Evolutionary conservation across 2,113 vertebrate species (phyloP).

Genomic region (Hemichromis elongatus): DNA sequence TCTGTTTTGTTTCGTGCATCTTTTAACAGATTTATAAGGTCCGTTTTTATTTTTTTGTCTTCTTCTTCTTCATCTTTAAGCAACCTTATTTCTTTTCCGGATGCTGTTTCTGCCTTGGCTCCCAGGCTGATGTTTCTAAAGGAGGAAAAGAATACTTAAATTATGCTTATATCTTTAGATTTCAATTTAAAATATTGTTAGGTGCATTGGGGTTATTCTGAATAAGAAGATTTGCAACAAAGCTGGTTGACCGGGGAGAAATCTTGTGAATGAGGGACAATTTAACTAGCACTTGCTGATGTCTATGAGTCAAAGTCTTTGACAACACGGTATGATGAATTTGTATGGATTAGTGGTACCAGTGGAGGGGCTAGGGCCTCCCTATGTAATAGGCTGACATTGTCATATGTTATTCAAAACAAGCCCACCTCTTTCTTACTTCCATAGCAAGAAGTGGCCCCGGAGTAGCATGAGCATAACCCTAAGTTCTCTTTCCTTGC

Average conservation of each 20-base stretch:
- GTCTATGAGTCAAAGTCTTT: not conserved
- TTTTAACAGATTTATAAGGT: slow-evolving; percentile 73
- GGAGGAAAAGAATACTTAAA: not conserved
- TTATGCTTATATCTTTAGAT: not conserved
- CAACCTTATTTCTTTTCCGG: slow-evolving; percentile 76
- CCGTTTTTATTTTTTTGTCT: slow-evolving; percentile 35
- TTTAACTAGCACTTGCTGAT: not conserved
- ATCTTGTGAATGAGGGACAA: not conserved
- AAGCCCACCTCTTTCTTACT: not conserved
- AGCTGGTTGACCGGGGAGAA: not conserved
- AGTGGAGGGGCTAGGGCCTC: not conserved
- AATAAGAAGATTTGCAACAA: not conserved
- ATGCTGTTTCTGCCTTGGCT: slow-evolving; percentile 86
- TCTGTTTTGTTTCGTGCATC: not conserved
- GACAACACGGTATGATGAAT: not conserved
- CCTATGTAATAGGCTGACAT: not conserved
- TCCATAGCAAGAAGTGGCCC: not conserved
- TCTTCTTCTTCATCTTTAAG: not conserved
- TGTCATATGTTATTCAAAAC: not conserved
- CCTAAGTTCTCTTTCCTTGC: not conserved
- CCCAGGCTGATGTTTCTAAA: slow-evolving; percentile 84
- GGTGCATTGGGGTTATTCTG: not conserved
- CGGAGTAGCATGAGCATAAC: not conserved
- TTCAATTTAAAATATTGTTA: not conserved
- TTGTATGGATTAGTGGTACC: not conserved